Evolutionary conservation across 2,888 invertebrate species (phyloP).

Genomic region (Cremastinae sp.): DNA sequence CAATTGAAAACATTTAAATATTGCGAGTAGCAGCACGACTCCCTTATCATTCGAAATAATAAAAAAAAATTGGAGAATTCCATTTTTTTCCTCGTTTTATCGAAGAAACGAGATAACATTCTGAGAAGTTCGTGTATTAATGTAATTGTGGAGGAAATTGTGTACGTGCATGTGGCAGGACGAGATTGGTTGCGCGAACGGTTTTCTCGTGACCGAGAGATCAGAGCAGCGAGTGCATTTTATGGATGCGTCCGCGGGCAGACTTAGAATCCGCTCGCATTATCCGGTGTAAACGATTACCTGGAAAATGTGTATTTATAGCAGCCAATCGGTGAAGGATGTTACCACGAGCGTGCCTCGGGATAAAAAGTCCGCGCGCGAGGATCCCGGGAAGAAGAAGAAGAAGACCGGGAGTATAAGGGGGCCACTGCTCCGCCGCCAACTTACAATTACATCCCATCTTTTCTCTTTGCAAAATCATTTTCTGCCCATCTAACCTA

Average conservation of each 20-base stretch:
- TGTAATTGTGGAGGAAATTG: neutral
- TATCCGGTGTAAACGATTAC: slow-evolving; percentile 48
- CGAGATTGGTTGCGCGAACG: slow-evolving; percentile 33
- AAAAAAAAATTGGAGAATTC: no score
- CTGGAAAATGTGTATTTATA: slow-evolving; percentile 53
- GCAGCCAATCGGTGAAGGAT: slow-evolving; percentile 29
- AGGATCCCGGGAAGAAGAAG: slow-evolving; percentile 16
- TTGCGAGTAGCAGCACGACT: no score
- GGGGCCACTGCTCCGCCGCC: no score
- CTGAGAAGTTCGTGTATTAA: no score
- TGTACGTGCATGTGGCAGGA: neutral
- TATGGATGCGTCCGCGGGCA: slow-evolving; percentile 38
- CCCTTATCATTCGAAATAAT: no score
- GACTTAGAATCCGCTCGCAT: slow-evolving; percentile 47
- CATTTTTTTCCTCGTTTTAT: no score
- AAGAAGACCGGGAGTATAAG: neutral
- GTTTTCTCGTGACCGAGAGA: slow-evolving; percentile 54
- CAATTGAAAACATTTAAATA: no score
- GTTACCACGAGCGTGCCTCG: slow-evolving; percentile 2
- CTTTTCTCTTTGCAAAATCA: slow-evolving; percentile 8
- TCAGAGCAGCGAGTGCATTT: slow-evolving; percentile 43
- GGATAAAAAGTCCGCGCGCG: neutral
- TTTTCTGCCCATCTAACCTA: slow-evolving; percentile 31
- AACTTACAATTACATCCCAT: slow-evolving; percentile 1
- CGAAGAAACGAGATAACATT: no score